Evolutionary conservation across 2,797 vertebrate genomes (phyloP).

Genomic region (Octomys mimax): DNA sequence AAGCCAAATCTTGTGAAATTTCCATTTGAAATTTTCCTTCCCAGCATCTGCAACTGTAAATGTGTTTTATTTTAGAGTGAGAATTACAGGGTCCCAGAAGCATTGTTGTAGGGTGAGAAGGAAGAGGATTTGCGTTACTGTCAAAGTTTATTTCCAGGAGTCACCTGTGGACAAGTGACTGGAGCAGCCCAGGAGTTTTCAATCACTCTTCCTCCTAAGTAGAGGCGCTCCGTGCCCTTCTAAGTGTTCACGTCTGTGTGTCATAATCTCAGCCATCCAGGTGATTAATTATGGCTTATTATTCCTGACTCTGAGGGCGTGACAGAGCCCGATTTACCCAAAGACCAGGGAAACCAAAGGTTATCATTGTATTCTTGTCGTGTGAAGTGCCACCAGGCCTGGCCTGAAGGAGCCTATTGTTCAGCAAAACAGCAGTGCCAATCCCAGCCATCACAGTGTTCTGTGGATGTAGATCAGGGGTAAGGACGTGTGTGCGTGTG

Average conservation of each 20-base stretch:
- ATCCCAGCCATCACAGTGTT: background rate
- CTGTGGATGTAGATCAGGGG: background rate
- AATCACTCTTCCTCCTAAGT: background rate
- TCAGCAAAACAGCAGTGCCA: background rate
- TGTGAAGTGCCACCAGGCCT: background rate
- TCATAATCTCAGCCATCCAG: background rate
- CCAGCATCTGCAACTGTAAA: background rate
- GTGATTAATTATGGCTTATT: background rate
- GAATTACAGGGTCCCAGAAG: background rate
- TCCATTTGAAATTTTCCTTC: background rate
- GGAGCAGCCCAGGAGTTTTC: background rate
- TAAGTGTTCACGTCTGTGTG: background rate
- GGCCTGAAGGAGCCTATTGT: background rate
- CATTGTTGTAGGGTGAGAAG: background rate
- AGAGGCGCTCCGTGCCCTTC: background rate
- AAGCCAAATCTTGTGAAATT: slow-evolving; percentile 2
- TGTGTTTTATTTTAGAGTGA: background rate
- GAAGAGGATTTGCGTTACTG: background rate
- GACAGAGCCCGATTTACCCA: slow-evolving; percentile 1
- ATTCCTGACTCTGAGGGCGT: background rate
- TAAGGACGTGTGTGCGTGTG: background rate
- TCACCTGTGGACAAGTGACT: background rate
- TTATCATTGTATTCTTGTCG: background rate
- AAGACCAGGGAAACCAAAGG: background rate
- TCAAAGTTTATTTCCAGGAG: background rate